A percentile compares a stretch with the other conserved stretches of the same genome.
These are phyloP conservation scores for Leuciscus waleckii DNA, from an alignment of 2,797 vertebrate species.

Conservation along the genomic window DNA sequence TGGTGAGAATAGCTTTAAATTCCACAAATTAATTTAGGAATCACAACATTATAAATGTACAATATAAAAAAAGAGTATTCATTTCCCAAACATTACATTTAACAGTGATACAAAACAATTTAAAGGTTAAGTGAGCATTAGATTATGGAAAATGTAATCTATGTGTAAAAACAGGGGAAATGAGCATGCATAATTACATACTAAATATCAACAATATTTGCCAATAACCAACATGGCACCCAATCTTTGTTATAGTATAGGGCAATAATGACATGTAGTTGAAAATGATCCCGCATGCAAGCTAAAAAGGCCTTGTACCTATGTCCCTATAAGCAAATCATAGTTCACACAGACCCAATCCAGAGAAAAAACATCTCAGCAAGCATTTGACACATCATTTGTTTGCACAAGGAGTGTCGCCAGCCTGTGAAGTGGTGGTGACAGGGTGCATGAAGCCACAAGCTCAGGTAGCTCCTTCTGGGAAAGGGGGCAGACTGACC, in stretches of 20 bases:
- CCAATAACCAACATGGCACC: not conserved
- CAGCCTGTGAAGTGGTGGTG: conserved; percentile 77
- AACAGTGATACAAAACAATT: not conserved
- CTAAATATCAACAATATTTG: not conserved
- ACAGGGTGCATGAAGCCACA: conserved; percentile 67
- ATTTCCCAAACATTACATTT: not conserved
- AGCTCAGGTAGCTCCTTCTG: conserved; percentile 56
- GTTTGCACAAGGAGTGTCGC: conserved; percentile 82
- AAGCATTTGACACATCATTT: conserved; percentile 51
- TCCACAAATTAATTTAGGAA: not conserved
- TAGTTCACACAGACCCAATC: conserved; percentile 7
- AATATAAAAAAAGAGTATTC: not conserved
- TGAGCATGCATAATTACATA: not conserved
- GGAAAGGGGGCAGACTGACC: conserved; percentile 72
- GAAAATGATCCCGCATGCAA: conserved; percentile 1
- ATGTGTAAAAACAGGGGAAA: not conserved
- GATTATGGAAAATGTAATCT: not conserved
- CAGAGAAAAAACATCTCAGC: conserved; percentile 46
- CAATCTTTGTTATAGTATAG: not conserved
- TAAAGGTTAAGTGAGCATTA: not conserved
- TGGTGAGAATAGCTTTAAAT: not conserved
- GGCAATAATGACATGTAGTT: not conserved
- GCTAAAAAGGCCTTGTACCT: conserved; percentile 1
- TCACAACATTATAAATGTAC: not conserved
- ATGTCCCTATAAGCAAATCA: conserved; percentile 8